Evolutionary conservation across 2,888 invertebrate species (phyloP).

Genomic region (Eupithecia insigniata): DNA sequence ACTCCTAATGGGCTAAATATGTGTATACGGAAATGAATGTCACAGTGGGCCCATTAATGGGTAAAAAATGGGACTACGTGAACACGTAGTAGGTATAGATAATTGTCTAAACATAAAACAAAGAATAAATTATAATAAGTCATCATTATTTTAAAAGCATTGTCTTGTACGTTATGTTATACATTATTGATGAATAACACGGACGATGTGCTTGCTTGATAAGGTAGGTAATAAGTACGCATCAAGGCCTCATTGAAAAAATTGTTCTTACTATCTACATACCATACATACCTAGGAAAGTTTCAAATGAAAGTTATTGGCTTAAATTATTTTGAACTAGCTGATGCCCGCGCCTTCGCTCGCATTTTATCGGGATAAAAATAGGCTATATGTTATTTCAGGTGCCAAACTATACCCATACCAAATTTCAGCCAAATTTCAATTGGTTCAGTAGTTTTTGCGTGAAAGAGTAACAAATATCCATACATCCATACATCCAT

Average conservation of each 20-base stretch:
- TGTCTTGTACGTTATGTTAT: not conserved
- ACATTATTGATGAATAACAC: not conserved
- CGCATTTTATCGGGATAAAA: no score
- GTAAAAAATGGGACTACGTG: not conserved
- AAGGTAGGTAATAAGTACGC: not conserved
- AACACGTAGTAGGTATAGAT: not conserved
- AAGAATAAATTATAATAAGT: not conserved
- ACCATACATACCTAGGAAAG: no score
- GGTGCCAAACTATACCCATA: no score
- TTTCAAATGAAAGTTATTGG: no score
- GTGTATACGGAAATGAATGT: not conserved
- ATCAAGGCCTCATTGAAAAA: not conserved
- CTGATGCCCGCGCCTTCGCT: no score
- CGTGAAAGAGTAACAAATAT: no score
- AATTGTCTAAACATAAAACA: not conserved
- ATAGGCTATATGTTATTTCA: no score
- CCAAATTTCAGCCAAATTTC: no score
- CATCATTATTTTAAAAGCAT: conserved; percentile 1
- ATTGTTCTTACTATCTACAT: no score
- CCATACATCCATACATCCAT: no score
- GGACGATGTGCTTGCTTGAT: not conserved
- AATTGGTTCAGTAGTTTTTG: no score
- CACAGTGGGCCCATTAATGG: not conserved
- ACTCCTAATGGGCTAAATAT: not conserved
- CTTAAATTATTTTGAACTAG: no score